phyloP scores from a whole-genome alignment of 2,888 invertebrate species.

The Aethes cnicana region DNA sequence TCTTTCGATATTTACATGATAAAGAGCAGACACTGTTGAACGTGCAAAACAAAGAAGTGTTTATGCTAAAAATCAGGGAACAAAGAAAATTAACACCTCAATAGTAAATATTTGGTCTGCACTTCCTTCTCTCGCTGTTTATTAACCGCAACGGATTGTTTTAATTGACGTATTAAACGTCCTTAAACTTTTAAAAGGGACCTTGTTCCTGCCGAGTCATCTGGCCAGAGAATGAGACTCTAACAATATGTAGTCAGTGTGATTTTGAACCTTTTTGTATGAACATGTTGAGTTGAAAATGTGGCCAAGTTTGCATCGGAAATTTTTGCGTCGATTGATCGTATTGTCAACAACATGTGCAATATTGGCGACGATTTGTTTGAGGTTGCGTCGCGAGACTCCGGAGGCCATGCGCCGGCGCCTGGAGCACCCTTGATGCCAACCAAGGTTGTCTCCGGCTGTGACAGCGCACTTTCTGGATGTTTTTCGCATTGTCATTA shows the following conservation, averaged over 20 bases:
- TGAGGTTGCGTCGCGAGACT: not conserved
- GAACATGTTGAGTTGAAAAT: too few species aligned
- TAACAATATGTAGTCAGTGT: too few species aligned
- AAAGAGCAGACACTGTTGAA: not conserved
- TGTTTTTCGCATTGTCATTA: too few species aligned
- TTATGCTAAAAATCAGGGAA: constrained; percentile 2
- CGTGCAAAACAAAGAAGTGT: constrained; percentile 3
- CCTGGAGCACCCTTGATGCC: not conserved
- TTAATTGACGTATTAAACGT: constrained; percentile 1
- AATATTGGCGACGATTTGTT: too few species aligned
- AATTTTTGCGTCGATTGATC: constrained; percentile 1
- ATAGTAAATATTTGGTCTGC: not conserved
- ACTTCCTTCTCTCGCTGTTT: not conserved
- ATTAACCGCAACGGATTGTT: constrained; percentile 3
- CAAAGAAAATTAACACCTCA: constrained; percentile 9
- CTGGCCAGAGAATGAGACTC: too few species aligned
- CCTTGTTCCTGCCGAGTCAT: not conserved
- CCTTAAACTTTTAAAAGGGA: constrained; percentile 11
- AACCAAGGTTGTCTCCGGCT: not conserved
- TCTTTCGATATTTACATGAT: not conserved
- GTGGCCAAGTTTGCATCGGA: too few species aligned
- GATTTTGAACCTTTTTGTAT: too few species aligned
- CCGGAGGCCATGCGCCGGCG: not conserved
- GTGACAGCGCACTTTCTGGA: not conserved
- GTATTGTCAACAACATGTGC: not conserved